Percentiles rank a stretch among this genome's conserved stretches.
Evolutionary conservation across 2,113 vertebrate genomes (phyloP).

Genomic region (Poecilia latipinna): DNA sequence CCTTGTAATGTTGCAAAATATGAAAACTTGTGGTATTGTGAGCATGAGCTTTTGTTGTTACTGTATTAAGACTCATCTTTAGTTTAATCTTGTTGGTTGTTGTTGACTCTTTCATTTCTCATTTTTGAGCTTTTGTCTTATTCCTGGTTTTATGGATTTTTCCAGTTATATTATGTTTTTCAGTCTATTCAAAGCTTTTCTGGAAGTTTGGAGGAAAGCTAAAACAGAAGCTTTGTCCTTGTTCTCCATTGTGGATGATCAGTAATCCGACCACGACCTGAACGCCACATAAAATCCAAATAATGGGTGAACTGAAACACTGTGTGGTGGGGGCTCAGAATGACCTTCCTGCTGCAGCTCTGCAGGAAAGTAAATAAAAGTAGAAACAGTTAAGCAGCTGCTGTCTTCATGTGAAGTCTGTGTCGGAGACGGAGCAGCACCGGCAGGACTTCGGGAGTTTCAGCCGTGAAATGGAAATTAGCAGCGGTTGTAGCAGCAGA

Average conservation of each 20-base stretch:
- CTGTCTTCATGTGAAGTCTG: background rate
- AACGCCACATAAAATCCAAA: background rate
- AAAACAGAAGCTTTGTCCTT: background rate
- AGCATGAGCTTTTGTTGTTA: too few species aligned
- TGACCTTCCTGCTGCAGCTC: background rate
- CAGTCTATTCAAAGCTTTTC: background rate
- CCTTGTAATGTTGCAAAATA: background rate
- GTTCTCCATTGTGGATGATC: background rate
- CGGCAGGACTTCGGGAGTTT: slow-evolving; percentile 59
- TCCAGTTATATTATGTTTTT: background rate
- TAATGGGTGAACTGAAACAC: background rate
- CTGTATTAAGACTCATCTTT: too few species aligned
- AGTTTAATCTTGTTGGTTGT: background rate
- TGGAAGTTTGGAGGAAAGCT: background rate
- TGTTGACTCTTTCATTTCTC: background rate
- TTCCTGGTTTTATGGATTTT: background rate
- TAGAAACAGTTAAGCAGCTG: background rate
- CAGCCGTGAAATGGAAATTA: slow-evolving; percentile 85
- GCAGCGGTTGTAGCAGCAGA: slow-evolving; percentile 79
- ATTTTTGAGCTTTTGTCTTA: background rate
- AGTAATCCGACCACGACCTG: background rate
- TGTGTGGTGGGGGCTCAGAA: background rate
- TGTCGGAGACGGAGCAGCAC: background rate
- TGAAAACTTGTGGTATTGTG: too few species aligned
- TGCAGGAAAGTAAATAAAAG: background rate